Evolutionary conservation across 2,113 vertebrate genomes (phyloP), one percentile per base, ranked within the genome.

Genomic region (Smithornis capensis): DNA sequence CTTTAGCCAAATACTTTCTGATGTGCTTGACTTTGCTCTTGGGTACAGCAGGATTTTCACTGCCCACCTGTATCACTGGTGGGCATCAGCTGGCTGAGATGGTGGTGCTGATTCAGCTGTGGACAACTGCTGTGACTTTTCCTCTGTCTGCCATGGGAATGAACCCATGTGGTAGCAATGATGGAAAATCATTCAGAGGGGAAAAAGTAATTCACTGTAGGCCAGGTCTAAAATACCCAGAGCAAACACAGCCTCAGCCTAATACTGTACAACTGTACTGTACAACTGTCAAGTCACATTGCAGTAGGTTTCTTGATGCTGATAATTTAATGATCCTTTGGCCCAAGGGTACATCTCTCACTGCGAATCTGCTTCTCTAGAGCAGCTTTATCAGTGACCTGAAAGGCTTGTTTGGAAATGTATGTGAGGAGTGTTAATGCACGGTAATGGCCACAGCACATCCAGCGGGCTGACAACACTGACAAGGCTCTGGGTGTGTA

Each of bases 341-440:
- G 78, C 95, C 92, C 81, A 35, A 44, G 90, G 95, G 93, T 80
- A 35, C 87, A 55, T 71, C 63, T 95, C 80, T 76, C 75, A 19
- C n/a, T 40, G 79, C 1, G 12, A 55, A 76, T 89, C 55, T 12
- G 75, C 62, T 85, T 65, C 94, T 91, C 67, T 45, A 19, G 65
- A 85, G 81, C 67, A 0, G 11, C 38, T 87, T 70, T 67, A 37
- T 57, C 70, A 2, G 49, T 89, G 94, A 42, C 74, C 89, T 55
- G 93, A 67, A 77, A 79, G 78, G 78, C 12, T 65, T 6, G 84
- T 65, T 87, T 89, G 84, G 50, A 35, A 75, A 60, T 74, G 60
- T 18, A 65, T 55, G 81, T 76, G 93, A 79, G 0, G 11, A 92
- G 95, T 60, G 25, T 68, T 91, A 91, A 85, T 80, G 93, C 65